phyloP scores from a whole-genome alignment of 1,140 invertebrate genomes.

The Euura lappo region DNA sequence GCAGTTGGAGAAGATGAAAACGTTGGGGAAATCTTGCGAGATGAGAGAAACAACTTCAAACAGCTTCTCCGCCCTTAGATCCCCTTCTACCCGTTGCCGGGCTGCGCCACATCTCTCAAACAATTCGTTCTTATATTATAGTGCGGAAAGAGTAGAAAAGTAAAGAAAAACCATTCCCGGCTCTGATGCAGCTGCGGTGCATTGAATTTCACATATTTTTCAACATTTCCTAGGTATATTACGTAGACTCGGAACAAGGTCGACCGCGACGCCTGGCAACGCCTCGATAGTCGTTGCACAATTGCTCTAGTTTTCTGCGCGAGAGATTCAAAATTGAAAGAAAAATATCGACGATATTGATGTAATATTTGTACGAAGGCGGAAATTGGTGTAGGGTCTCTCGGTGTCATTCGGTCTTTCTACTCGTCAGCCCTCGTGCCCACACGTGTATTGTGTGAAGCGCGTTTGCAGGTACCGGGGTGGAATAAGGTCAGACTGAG shows the following conservation, averaged over 20 bases:
- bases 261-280: too few species aligned
- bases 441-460: too few species aligned
- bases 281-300: too few species aligned
- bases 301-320: too few species aligned
- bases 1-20: neutral
- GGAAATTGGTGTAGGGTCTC: too few species aligned
- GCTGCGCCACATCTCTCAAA: neutral
- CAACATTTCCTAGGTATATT: too few species aligned
- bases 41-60: slow-evolving; percentile 29
- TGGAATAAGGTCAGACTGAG: neutral
- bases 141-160: neutral
- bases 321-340: too few species aligned
- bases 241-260: too few species aligned
- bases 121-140: neutral
- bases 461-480: neutral
- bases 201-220: neutral
- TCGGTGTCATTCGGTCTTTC: too few species aligned
- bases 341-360: too few species aligned
- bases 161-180: neutral
- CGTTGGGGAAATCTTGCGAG: slow-evolving; percentile 49
- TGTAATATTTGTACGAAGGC: too few species aligned
- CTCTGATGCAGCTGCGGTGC: neutral
- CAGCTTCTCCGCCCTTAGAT: neutral
- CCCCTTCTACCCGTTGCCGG: neutral
- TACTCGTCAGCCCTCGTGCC: too few species aligned